These are phyloP conservation scores for Pseudocheirus occidentalis DNA, from an alignment of 2,797 vertebrate species.

Conservation along the genomic window DNA sequence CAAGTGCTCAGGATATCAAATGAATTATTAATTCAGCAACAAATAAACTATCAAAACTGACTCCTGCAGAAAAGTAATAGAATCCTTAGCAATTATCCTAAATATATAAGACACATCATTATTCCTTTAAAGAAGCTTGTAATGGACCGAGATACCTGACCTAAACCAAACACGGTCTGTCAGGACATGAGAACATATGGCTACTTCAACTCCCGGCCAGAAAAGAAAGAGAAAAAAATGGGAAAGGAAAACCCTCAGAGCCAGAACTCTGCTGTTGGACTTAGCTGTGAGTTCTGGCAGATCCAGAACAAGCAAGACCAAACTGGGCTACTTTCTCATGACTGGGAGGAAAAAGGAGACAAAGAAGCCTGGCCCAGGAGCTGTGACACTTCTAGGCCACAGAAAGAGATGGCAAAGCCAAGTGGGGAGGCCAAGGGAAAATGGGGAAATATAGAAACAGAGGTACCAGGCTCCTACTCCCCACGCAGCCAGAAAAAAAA, in stretches of 20 bases:
- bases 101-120: not conserved
- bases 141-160: not conserved
- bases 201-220: not conserved
- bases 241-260: not conserved
- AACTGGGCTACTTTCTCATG: not conserved
- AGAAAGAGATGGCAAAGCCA: not conserved
- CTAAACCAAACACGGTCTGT: not conserved
- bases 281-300: not conserved
- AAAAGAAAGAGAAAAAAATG: not conserved
- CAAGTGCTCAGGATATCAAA: not conserved
- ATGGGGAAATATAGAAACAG: not conserved
- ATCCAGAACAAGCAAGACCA: not conserved
- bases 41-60: not conserved
- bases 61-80: not conserved
- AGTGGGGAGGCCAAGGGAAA: not conserved
- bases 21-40: conserved; percentile 1
- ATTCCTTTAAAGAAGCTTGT: not conserved
- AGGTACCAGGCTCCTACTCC: not conserved
- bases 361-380: not conserved
- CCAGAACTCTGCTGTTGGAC: not conserved
- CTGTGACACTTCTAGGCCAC: not conserved
- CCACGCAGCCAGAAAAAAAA: not conserved
- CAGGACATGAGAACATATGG: not conserved
- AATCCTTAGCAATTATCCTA: not conserved
- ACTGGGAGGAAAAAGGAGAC: not conserved